A percentile compares a stretch with the other conserved stretches of the same genome.
Conservation (phyloP, 2,113 vertebrate species). For the Colaptes auratus region DNA sequence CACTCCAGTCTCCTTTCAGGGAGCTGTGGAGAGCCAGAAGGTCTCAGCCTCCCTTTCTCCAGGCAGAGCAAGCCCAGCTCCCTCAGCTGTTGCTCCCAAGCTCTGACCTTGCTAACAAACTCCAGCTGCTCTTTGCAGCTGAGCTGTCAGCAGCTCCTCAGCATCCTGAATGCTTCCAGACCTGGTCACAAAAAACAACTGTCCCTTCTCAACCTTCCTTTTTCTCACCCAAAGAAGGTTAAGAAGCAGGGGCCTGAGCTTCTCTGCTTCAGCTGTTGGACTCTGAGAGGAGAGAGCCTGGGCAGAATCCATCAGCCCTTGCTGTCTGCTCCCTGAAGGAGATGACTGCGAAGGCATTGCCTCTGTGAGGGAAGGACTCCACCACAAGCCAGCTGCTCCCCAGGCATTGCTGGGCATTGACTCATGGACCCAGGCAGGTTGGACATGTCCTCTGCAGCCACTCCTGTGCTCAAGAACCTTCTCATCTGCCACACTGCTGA, state of each 20-base stretch:
- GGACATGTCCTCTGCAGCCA: not conserved
- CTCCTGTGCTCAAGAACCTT: not conserved
- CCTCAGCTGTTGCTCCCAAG: not conserved
- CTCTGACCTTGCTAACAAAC: not conserved
- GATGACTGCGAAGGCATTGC: not conserved
- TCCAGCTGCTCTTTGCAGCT: not conserved
- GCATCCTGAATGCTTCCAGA: not conserved
- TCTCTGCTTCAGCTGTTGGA: not conserved
- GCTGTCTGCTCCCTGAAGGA: not conserved
- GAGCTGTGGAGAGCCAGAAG: too few relatives aligned
- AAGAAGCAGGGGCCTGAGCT: not conserved
- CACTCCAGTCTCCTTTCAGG: too few relatives aligned
- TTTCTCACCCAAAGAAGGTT: not conserved
- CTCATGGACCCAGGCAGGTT: not conserved
- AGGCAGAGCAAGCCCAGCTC: not conserved
- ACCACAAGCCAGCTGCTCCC: not conserved
- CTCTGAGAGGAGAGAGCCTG: not conserved
- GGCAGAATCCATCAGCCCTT: not conserved
- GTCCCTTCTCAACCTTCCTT: too few relatives aligned
- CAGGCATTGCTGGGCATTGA: not conserved
- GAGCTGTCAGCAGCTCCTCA: not conserved
- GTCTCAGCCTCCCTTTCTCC: too few relatives aligned
- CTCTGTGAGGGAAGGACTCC: not conserved
- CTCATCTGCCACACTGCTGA: not conserved
- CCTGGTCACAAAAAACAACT: too few relatives aligned